These are phyloP conservation scores for Aphaenogaster ashmeadi DNA, from an alignment of 1,140 invertebrate genomes.

Conservation along the genomic window DNA sequence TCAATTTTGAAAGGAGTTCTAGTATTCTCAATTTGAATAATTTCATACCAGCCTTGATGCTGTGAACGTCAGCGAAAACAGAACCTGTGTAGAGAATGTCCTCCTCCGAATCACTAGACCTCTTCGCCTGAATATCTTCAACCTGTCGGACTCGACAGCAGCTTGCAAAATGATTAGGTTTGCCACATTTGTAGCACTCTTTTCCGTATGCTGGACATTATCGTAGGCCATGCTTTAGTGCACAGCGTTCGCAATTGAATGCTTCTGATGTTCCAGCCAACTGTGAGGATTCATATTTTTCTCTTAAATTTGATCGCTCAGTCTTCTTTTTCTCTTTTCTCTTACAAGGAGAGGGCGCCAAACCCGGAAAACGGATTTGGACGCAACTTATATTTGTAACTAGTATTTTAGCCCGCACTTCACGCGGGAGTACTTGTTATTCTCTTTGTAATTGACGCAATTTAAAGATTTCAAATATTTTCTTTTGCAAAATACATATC, in stretches of 20 bases:
- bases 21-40: neutral
- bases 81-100: neutral
- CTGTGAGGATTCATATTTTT: neutral
- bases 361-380: no score
- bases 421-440: no score
- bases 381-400: no score
- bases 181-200: neutral
- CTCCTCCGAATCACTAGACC: neutral
- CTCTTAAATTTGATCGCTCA: neutral
- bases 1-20: neutral
- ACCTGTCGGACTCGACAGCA: neutral
- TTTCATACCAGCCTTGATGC: neutral
- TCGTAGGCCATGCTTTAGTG: neutral
- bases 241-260: neutral
- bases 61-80: neutral
- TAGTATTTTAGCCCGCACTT: no score
- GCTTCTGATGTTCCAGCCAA: neutral
- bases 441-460: no score
- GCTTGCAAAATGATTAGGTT: neutral
- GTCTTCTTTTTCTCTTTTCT: neutral
- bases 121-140: neutral
- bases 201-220: neutral
- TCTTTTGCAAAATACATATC: no score
- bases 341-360: no score
- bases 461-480: no score